These are phyloP conservation scores for Cottoperca gobio DNA, from an alignment of 2,797 vertebrate species.

Conservation along the genomic window DNA sequence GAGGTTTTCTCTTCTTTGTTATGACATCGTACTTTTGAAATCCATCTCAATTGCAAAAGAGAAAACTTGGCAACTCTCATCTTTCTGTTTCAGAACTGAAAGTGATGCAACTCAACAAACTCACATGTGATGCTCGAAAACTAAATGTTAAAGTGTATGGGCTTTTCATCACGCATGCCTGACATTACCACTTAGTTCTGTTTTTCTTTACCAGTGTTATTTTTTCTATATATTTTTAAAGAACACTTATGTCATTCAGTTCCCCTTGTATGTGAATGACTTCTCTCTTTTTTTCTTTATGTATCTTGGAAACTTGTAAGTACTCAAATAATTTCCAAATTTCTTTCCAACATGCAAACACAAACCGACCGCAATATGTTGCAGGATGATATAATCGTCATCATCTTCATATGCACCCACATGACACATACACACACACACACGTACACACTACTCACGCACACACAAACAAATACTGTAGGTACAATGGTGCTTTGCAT, in stretches of 20 bases:
- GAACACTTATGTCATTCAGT: too few relatives aligned
- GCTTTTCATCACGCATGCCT: background rate
- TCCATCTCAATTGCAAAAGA: conserved; percentile 7
- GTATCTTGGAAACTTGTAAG: conserved; percentile 4
- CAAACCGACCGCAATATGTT: conserved; percentile 48
- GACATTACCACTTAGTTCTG: background rate
- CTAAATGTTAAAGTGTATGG: background rate
- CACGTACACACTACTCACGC: conserved; percentile 9
- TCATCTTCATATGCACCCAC: conserved; percentile 40
- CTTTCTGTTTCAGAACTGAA: conserved; percentile 54
- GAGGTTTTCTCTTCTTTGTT: background rate
- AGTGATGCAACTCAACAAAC: conserved; percentile 39
- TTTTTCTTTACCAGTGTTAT: background rate
- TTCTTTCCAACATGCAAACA: conserved; percentile 56
- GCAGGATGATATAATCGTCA: conserved; percentile 42
- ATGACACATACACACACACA: conserved; percentile 30
- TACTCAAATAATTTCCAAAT: background rate
- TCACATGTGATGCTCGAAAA: too few relatives aligned
- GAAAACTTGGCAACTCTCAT: conserved; percentile 19
- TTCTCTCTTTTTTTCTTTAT: conserved; percentile 6
- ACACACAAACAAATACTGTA: conserved; percentile 34
- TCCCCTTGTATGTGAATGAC: background rate
- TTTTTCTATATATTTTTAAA: too few relatives aligned
- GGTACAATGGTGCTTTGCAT: background rate
- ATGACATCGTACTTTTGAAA: background rate